Evolutionary conservation across 92 coral and sea anemone genomes (phyloP).

Genomic region (Galaxea fascicularis): DNA sequence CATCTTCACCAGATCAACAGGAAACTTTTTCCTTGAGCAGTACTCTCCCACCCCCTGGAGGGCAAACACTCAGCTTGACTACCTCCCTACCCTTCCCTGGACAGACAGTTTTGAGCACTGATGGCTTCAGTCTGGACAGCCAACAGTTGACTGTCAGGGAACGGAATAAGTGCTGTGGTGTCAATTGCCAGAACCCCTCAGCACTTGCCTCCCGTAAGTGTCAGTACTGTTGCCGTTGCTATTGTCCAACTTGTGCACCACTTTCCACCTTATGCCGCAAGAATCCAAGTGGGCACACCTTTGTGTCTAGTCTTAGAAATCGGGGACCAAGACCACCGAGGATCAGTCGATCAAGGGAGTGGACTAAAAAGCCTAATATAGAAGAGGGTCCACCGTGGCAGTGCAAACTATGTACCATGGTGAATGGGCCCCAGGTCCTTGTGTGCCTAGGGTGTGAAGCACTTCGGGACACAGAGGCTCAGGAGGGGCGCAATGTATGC

Average conservation of each 20-base stretch:
- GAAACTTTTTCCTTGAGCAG: background rate
- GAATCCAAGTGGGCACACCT: slow-evolving; percentile 70
- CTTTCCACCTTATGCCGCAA: slow-evolving; percentile 50
- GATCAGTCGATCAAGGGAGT: background rate
- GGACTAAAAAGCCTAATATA: slow-evolving; percentile 5
- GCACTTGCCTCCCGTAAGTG: slow-evolving; percentile 63
- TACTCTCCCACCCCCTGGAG: background rate
- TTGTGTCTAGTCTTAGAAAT: slow-evolving; percentile 17
- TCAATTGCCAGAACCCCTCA: slow-evolving; percentile 69
- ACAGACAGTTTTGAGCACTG: slow-evolving; percentile 9
- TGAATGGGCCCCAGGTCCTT: slow-evolving; percentile 77
- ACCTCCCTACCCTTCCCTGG: slow-evolving; percentile 1
- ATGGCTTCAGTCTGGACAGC: slow-evolving; percentile 34
- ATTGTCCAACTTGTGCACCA: slow-evolving; percentile 72
- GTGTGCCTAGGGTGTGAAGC: slow-evolving; percentile 90
- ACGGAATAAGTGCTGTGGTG: slow-evolving; percentile 66
- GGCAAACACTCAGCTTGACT: slow-evolving; percentile 16
- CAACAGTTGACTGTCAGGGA: background rate
- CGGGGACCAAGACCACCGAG: slow-evolving; percentile 13
- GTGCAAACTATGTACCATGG: slow-evolving; percentile 86
- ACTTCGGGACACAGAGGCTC: slow-evolving; percentile 70
- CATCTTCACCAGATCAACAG: background rate
- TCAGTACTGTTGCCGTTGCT: slow-evolving; percentile 65
- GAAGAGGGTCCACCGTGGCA: slow-evolving; percentile 64
- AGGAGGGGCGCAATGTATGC: slow-evolving; percentile 73